phyloP scores from a whole-genome alignment of 2,797 vertebrate genomes.

The Sphaeramia orbicularis region DNA sequence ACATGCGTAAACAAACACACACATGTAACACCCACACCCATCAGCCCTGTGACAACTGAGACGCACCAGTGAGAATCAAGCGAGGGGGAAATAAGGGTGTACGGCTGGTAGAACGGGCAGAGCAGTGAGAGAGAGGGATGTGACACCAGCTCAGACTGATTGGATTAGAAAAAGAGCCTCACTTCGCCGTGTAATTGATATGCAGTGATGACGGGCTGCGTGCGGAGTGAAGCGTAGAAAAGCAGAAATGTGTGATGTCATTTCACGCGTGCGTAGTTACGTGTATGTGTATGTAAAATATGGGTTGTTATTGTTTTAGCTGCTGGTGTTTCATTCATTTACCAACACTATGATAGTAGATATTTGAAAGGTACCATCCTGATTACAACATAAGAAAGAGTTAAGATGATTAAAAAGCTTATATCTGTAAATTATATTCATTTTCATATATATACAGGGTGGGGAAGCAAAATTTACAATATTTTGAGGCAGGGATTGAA shows the following conservation, averaged over 20 bases:
- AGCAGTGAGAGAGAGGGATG: constrained; percentile 59
- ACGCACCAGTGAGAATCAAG: constrained; percentile 52
- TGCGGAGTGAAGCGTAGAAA: constrained; percentile 37
- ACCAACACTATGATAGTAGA: constrained; percentile 13
- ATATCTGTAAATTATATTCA: too few species aligned
- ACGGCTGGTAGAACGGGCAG: constrained; percentile 7
- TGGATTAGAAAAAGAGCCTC: constrained; percentile 80
- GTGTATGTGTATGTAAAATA: constrained; percentile 36
- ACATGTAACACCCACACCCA: constrained; percentile 30
- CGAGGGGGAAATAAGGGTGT: constrained; percentile 23
- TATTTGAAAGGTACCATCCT: constrained; percentile 14
- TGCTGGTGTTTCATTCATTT: background rate
- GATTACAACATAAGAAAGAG: background rate
- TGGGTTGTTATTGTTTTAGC: constrained; percentile 15
- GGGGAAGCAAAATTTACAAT: too few species aligned
- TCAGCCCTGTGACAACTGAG: constrained; percentile 32
- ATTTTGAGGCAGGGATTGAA: too few species aligned
- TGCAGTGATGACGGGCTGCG: constrained; percentile 64
- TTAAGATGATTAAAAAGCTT: too few species aligned
- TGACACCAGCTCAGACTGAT: constrained; percentile 76
- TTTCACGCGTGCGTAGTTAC: constrained; percentile 21
- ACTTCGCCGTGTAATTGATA: constrained; percentile 78
- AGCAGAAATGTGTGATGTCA: constrained; percentile 46
- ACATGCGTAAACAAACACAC: constrained; percentile 20
- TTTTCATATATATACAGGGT: too few species aligned